These are phyloP conservation scores for Tortrix viridana DNA, from an alignment of 2,888 invertebrate genomes.

Conservation along the genomic window DNA sequence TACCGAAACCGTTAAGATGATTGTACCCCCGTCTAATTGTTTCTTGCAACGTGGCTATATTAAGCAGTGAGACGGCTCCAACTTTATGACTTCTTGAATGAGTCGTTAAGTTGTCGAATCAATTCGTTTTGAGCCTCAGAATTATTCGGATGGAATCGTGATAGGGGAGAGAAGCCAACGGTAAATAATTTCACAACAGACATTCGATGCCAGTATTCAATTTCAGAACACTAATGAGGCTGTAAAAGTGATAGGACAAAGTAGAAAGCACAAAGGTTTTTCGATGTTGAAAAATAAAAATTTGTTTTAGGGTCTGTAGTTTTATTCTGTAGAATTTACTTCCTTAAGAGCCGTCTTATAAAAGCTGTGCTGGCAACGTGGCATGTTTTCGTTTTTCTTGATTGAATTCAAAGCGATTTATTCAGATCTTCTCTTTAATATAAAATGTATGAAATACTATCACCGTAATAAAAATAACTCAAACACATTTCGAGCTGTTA, in stretches of 20 bases:
- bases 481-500: not conserved
- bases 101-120: slow-evolving; percentile 81
- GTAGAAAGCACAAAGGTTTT: slow-evolving; percentile 4
- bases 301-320: too few relatives aligned
- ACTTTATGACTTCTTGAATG: slow-evolving; percentile 81
- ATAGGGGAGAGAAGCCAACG: slow-evolving; percentile 46
- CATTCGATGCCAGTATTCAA: slow-evolving; percentile 31
- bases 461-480: not conserved
- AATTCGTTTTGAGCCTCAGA: slow-evolving; percentile 70
- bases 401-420: too few relatives aligned
- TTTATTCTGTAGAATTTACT: too few relatives aligned
- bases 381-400: too few relatives aligned
- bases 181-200: slow-evolving; percentile 49
- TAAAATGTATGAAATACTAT: too few relatives aligned
- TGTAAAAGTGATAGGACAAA: slow-evolving; percentile 14
- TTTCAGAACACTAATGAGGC: slow-evolving; percentile 33
- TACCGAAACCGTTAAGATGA: slow-evolving; percentile 57
- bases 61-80: slow-evolving; percentile 78
- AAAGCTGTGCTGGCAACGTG: too few relatives aligned
- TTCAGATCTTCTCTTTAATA: too few relatives aligned
- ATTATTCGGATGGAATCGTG: slow-evolving; percentile 62
- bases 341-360: too few relatives aligned
- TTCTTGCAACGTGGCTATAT: slow-evolving; percentile 82
- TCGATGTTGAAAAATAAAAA: too few relatives aligned
- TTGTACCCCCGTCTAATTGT: slow-evolving; percentile 82